A percentile compares a stretch with the other conserved stretches of the same genome.
These are phyloP conservation scores for Knipowitschia caucasica DNA, from an alignment of 2,797 vertebrate species.

Conservation along the genomic window DNA sequence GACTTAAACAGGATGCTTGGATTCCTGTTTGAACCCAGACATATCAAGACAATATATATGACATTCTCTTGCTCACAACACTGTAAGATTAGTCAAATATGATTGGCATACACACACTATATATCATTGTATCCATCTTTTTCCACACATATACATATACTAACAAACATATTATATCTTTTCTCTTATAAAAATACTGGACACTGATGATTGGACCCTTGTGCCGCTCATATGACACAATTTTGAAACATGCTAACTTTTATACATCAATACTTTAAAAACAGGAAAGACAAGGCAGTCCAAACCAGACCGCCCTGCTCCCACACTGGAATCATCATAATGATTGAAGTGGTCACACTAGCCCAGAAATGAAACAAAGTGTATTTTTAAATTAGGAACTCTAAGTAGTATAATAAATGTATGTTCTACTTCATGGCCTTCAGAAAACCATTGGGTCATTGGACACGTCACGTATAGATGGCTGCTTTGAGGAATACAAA, in stretches of 20 bases:
- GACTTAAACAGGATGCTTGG: constrained; percentile 44
- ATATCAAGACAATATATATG: constrained; percentile 46
- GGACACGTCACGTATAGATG: constrained; percentile 46
- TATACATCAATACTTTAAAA: constrained; percentile 67
- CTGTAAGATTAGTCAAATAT: constrained; percentile 62
- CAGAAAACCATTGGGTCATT: constrained; percentile 61
- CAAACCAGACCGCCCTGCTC: constrained; percentile 25
- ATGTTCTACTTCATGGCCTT: constrained; percentile 40
- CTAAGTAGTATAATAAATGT: constrained; percentile 15
- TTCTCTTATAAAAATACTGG: constrained; percentile 78
- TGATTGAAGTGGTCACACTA: constrained; percentile 20
- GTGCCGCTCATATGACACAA: constrained; percentile 70
- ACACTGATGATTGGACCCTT: constrained; percentile 74
- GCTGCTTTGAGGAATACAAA: constrained; percentile 60
- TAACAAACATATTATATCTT: constrained; percentile 64
- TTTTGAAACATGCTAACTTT: constrained; percentile 75
- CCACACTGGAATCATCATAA: constrained; percentile 14
- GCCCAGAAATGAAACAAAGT: constrained; percentile 43
- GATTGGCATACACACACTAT: constrained; percentile 68
- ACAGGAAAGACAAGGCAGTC: constrained; percentile 58
- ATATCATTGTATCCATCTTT: constrained; percentile 66
- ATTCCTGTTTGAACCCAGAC: constrained; percentile 56
- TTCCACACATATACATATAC: constrained; percentile 73
- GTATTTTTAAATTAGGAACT: constrained; percentile 42
- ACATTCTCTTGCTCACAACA: constrained; percentile 66